Evolutionary conservation across 2,797 vertebrate species (phyloP), one percentile per base, ranked within the genome.

Genomic region (Tokudaia muenninki): DNA sequence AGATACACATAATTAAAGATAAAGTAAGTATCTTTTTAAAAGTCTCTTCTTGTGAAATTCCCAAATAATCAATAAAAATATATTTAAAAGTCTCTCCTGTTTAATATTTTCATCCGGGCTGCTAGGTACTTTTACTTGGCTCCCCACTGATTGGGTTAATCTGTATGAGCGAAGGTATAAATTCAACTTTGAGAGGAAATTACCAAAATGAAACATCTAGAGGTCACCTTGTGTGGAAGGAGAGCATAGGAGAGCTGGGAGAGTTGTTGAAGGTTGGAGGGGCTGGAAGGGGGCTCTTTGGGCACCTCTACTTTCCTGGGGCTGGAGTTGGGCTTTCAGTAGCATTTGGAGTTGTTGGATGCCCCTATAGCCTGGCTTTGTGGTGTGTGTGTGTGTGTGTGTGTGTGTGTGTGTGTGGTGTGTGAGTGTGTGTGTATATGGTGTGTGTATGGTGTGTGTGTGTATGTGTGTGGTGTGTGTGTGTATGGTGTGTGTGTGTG

Each of bases 131-230:
- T 87, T 52, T 22, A 24, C 37, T 90, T 0, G 74, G 1, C 21
- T 77, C 77, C 4, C 3, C 17, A 29, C 6, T 22, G 37, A 26
- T 14, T 78, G 26, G 47, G 31, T 4, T 22, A 80, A 10, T 9
- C 80, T 3, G 24, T 3, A 1, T 0, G 4, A 19, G 37, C 29
- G 10, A 22, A 19, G 29, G 31, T 8, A 59, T 34, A 70, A 21
- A 16, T 74, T 81, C 11, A 6, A 44, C 6, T 29, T 6, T 59
- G 44, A 78, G 44, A 59, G 3, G 24, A 79, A 92, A 47, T 61
- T 44, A 84, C 37, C 26, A 16, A 57, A 70, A 50, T 0, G 31
- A 26, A 75, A 41, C 26, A 9, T 21, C 21, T 50, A 29, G 90
- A 82, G 44, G 47, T 41, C 50, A 6, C 3, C 0, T 7, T 22